Evolutionary conservation across 1,140 invertebrate genomes (phyloP), one percentile per base, ranked within the genome.

Genomic region (Drosophila malerkotliana): DNA sequence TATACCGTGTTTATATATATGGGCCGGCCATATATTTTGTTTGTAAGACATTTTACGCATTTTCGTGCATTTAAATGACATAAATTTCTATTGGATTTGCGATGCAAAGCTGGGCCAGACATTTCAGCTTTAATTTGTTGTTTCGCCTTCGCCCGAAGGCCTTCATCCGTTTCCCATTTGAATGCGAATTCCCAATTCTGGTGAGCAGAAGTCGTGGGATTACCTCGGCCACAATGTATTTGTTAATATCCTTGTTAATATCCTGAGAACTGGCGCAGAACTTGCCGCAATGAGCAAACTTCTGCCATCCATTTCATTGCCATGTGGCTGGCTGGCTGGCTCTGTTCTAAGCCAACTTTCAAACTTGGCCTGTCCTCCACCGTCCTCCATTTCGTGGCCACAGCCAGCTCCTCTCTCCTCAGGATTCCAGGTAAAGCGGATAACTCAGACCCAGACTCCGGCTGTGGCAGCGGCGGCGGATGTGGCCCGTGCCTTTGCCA

Each of bases 21-120:
- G 85, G 69, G 73, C 57, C 14, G 67, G 84, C 47, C 79, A 83
- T 83, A 88, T 87, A 87, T 87, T 83, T 83, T 62, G 59, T 69
- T 87, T 87, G 78, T 83, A 87, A 87, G 83, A 69, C 83, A 76
- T 87, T 88, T 83, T 79, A 83, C 68, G 72, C 83, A 87, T 77
- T 79, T 60, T 63, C 67, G 74, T 79, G 72, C 72, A 87, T 88
- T 87, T 83, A 88, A 87, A 88, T 79, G 63, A 83, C 72, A 88
- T 87, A 83, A 83, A 87, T 87, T 87, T 60, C 76, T 77, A 79
- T 87, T 79, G 83, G 83, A 83, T 87, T 87, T 87, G 53, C 66
- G 44, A 57, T 56, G 30, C 55, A 60, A 74, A 49, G 56, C 74
- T 58, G 24, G 47, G 48, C 55, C 45, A 34, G 56, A 45, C 66